Percentiles rank a stretch among this genome's conserved stretches.
These are phyloP conservation scores for Typhlichthys eigenmanni DNA, from an alignment of 2,797 vertebrate species.

Conservation along the genomic window DNA sequence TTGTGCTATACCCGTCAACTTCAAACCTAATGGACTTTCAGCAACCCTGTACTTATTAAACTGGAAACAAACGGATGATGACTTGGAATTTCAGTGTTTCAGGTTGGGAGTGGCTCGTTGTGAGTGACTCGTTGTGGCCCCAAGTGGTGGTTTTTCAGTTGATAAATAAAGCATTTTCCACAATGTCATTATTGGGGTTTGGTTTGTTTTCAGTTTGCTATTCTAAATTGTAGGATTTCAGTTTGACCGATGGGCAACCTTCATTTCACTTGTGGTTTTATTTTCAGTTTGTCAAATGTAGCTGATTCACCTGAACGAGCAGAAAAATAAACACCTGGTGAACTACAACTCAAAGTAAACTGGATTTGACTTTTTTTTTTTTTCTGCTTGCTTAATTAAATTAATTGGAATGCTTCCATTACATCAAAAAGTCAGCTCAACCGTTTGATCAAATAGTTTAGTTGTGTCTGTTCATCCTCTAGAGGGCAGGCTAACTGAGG, in stretches of 20 bases:
- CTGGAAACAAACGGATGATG: conserved; percentile 37
- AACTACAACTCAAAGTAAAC: no score
- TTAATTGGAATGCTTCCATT: no score
- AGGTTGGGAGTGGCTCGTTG: conserved; percentile 52
- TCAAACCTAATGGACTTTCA: conserved; percentile 62
- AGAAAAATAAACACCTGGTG: no score
- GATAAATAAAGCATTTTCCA: conserved; percentile 77
- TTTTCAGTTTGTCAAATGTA: no score
- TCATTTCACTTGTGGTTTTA: not conserved
- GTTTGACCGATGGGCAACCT: not conserved
- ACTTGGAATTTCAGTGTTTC: conserved; percentile 58
- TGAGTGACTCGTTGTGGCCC: conserved; percentile 52
- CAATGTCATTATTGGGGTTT: conserved; percentile 53
- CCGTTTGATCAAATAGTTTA: not conserved
- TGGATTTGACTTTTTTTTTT: no score
- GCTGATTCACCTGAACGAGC: no score
- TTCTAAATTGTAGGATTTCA: conserved; percentile 4
- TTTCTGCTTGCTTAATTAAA: no score
- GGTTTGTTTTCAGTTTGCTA: conserved; percentile 33
- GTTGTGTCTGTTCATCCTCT: conserved; percentile 20
- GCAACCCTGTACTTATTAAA: conserved; percentile 60
- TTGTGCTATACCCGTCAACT: conserved; percentile 44
- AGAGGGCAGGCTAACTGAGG: conserved; percentile 52
- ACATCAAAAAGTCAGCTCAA: conserved; percentile 26
- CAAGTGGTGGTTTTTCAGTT: conserved; percentile 62